Evolutionary conservation across 2,797 vertebrate genomes (phyloP), one percentile per base, ranked within the genome.

Genomic region (Lagocephalus sceleratus): DNA sequence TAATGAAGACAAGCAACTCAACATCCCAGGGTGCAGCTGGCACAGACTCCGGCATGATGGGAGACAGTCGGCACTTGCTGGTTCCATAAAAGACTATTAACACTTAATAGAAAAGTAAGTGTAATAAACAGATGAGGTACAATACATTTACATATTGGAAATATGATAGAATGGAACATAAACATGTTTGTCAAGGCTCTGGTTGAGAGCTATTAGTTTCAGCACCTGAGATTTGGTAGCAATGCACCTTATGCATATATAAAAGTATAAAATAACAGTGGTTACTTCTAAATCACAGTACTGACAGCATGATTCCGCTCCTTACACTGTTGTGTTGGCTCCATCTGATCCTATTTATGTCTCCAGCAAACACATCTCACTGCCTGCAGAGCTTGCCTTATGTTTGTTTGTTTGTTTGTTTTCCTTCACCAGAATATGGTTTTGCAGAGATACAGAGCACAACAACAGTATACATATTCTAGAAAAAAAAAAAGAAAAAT

Each of bases 1-100:
- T 87, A 86, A 88, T 87, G 78, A 89, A 84, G 79, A 86, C 81
- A 84, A 87, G 83, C 80, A 80, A 38, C 73, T 69, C 73, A n/a
- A 42, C 57, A 42, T 73, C 72, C 59, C 68, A 73, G 79, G 71
- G 64, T 76, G 80, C 85, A 83, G 82, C 76, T 85, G 78, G 75
- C 64, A 72, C 47, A n/a, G 61, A 47, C 63, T 64, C 55, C 71
- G 77, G 78, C 50, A 66, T 44, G 62, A 57, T 35, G 57, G 54
- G 51, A 71, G 59, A 48, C 26, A 64, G 54, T 63, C 60, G 64
- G 54, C 55, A 68, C 61, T 60, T 4, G 16, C 17, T n/a, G 17
- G 16, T 17, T 42, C 29, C 29, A 12, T 35, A 12, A 35, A 35
- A 35, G 32, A 11, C 32, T 29, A 29, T 25, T 25, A 25, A 29